phyloP scores from a whole-genome alignment of 2,113 vertebrate genomes.

The Cynopterus brachyotis region DNA sequence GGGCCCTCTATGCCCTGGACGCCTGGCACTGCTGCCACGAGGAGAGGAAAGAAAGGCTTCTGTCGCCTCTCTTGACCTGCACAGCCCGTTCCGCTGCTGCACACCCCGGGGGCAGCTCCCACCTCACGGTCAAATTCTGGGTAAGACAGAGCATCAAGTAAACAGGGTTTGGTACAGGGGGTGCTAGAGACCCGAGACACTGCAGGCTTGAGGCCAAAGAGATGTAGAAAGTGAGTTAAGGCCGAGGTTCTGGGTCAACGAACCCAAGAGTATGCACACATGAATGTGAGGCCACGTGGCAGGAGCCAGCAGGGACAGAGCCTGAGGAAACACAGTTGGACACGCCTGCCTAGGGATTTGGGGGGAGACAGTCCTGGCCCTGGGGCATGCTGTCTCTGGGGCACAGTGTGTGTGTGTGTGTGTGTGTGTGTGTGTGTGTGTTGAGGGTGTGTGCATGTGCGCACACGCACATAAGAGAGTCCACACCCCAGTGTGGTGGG shows the following conservation, averaged over 20 bases:
- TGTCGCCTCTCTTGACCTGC: not conserved
- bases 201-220: not conserved
- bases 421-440: not conserved
- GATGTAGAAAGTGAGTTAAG: not conserved
- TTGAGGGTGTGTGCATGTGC: not conserved
- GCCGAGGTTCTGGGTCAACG: not conserved
- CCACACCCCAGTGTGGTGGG: too few species aligned
- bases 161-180: not conserved
- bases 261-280: accelerated
- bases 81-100: too few species aligned
- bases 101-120: not conserved
- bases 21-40: accelerated
- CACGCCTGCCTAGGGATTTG: accelerated
- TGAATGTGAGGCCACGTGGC: accelerated
- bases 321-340: too few species aligned
- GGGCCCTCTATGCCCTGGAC: not conserved
- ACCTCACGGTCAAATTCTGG: not conserved
- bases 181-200: not conserved
- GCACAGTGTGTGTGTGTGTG: not conserved
- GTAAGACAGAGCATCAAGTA: accelerated
- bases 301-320: too few species aligned
- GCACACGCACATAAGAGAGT: accelerated
- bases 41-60: not conserved
- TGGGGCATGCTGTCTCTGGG: not conserved
- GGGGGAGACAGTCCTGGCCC: not conserved